These are phyloP conservation scores for Drosophila neotestacea DNA, from an alignment of 2,888 invertebrate species.

Conservation along the genomic window DNA sequence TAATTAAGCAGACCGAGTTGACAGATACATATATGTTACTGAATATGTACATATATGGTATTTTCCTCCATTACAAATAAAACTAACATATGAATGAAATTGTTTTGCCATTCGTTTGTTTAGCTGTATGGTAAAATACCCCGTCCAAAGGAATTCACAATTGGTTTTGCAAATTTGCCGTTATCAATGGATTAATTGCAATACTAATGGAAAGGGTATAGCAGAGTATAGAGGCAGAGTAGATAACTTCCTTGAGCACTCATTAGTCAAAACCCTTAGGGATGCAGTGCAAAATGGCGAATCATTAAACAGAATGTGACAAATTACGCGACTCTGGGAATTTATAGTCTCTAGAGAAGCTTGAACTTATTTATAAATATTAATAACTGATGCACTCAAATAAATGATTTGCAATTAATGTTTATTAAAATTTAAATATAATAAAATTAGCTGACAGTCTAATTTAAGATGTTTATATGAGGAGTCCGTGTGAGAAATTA, in stretches of 20 bases:
- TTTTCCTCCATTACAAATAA: neutral
- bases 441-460: no score
- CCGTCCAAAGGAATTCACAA: constrained; percentile 15
- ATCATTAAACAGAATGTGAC: constrained; percentile 2
- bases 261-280: neutral
- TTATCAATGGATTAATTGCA: constrained; percentile 26
- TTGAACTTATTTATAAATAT: constrained; percentile 9
- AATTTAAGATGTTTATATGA: no score
- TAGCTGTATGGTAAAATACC: constrained; percentile 5
- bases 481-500: no score
- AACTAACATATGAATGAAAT: constrained; percentile 10
- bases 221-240: neutral
- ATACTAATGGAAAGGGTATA: constrained; percentile 3
- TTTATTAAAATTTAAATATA: no score
- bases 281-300: neutral
- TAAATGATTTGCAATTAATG: constrained; percentile 19
- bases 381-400: constrained; percentile 5
- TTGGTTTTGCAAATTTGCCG: constrained; percentile 8
- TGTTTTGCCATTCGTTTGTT: constrained; percentile 1
- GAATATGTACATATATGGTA: neutral
- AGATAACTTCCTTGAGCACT: neutral
- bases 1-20: constrained; percentile 53
- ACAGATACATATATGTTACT: constrained; percentile 4
- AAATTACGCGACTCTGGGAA: constrained; percentile 8
- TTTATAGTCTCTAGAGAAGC: neutral